phyloP scores from a whole-genome alignment of 1,140 invertebrate genomes.

The Sminthurinus signatus region DNA sequence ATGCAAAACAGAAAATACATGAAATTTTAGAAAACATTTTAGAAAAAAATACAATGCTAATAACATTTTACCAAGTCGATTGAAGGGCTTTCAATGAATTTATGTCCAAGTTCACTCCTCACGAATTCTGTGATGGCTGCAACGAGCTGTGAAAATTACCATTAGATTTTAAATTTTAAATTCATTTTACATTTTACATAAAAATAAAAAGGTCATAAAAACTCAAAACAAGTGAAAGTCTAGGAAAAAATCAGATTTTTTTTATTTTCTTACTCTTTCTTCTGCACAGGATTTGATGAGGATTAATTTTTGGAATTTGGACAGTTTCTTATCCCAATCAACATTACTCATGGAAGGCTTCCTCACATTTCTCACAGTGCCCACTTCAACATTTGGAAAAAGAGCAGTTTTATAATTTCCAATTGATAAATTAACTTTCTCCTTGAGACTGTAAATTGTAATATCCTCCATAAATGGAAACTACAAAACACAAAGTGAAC shows the following conservation, averaged over 20 bases:
- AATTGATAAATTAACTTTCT: constrained; percentile 52
- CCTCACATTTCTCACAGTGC: background rate
- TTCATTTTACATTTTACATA: background rate
- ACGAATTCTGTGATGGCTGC: constrained; percentile 74
- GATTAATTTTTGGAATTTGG: constrained; percentile 72
- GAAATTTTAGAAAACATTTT: background rate
- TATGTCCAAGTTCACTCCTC: constrained; percentile 61
- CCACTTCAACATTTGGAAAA: background rate
- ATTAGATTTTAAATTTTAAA: background rate
- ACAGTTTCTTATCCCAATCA: constrained; percentile 58
- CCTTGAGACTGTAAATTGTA: constrained; percentile 50
- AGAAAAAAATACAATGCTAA: background rate
- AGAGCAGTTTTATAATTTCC: constrained; percentile 50
- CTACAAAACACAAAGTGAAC: too few relatives aligned
- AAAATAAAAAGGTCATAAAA: background rate
- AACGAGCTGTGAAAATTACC: constrained; percentile 52
- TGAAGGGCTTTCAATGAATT: constrained; percentile 69
- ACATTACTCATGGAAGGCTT: constrained; percentile 41
- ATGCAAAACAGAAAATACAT: background rate
- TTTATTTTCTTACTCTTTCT: constrained; percentile 62
- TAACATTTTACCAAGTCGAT: constrained; percentile 51
- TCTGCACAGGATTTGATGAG: constrained; percentile 69
- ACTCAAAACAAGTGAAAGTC: background rate
- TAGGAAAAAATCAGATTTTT: too few relatives aligned
- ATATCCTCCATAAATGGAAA: constrained; percentile 53